Base-by-base conservation (phyloP, 2,113 vertebrate species). In the Chloropsis cyanopogon region DNA sequence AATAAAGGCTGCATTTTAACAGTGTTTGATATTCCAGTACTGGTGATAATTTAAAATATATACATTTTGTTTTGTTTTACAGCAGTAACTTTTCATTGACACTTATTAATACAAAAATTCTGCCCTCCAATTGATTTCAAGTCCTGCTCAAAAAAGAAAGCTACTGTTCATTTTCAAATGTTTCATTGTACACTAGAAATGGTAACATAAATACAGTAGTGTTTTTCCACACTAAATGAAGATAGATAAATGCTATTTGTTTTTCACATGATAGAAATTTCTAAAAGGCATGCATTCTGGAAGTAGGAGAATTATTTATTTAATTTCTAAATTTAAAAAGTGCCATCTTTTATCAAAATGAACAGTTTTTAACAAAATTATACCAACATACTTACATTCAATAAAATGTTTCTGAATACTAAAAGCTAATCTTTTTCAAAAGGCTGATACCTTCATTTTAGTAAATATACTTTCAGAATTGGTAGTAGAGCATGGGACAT, bases 1-100 rank as follows among this genome's bases (percentile, higher is more conserved):
- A 93, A 96, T 94, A 97, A 97, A 94, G 92, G 42, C 82, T 91
- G 76, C 71, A 94, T 97, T 96, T 97, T 97, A 96, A 59, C 73
- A 28, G 35, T 91, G 88, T 94, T 96, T 96, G 93, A 92, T 96
- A 96, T 95, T 96, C 75, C 70, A 95, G 70, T 37, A 68, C 92
- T 94, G 82, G 92, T 82, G 95, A 96, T 94, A 96, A 92, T 95
- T 97, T 95, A 84, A 66, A 95, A 83, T 93, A 86, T 80, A 85
- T 94, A 71, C 59, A 89, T 92, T 97, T 87, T 95, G 86, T 95
- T 97, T 97, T 96, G 88, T 92, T 97, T 96, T 90, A 42, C 86
- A 93, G 69, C 91, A 95, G 83, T 79, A 94, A 94, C 56, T 93
- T 69, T 95, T 97, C 91, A 90, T 78, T 92, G 78, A 80, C 72